Evolutionary conservation across 53 echinoderm and acorn worm species (phyloP), one percentile per base, ranked within the genome.

Genomic region (Apostichopus leukothele): DNA sequence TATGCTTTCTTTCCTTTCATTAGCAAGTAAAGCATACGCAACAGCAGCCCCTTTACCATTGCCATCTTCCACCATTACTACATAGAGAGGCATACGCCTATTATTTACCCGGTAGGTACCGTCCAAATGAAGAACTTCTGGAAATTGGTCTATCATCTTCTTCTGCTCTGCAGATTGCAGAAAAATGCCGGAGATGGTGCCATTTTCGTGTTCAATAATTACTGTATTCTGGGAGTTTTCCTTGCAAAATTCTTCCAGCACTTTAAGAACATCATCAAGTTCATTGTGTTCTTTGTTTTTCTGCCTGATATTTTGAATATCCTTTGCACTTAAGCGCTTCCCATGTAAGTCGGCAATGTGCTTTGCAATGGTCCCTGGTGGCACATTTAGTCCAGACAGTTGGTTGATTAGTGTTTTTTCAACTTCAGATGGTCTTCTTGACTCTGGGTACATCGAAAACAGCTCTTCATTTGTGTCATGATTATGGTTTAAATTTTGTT

Each of bases 31-130:
- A 39, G 25, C 21, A 86, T 86, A 86, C 73, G 73, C 86, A 13
- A 67, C 53, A 10, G 68, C 51, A 25, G 14, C 39, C 5, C 66
- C 66, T 12, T 66, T 3, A 5, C 86, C 67, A 86, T 66, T 67
- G 7, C 74, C 74, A 74, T 86, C 86, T 52, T 86, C 86, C 16
- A 68, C 74, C 73, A 86, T 86, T 51, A 74, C 86, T 13, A 74
- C 51, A 39, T 86, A 73, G 4, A 86, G 73, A 18, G 73, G 86
- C 86, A 86, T 60, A 52, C 83, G 20, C 25, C 21, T 60, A 25
- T 59, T 83, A 25, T 83, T 83, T 21, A 83, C 83, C n/a, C 61
- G 83, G 61, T 83, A 83, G 59, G 83, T 83, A 21, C 83, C 83
- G 18, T 81, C 83, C 7, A 81, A 14, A 21, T 81, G 83, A 5